Conservation (phyloP, 2,113 vertebrate species). For the Pelodiscus sinensis region DNA sequence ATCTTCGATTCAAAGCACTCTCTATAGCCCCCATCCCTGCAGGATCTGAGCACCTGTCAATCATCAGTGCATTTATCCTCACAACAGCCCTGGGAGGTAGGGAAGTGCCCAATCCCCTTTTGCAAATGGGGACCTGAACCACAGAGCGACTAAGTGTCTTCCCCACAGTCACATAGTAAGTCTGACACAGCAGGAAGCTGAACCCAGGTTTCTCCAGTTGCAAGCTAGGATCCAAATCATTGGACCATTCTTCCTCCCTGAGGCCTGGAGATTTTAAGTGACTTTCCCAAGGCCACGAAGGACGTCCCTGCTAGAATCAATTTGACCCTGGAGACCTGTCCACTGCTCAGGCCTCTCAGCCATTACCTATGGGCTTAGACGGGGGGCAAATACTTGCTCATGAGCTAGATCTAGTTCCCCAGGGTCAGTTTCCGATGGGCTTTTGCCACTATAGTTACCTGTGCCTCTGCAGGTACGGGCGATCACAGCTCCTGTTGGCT, state of each 20-base stretch:
- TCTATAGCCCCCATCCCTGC: neutral
- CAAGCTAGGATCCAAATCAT: neutral
- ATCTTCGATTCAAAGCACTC: neutral
- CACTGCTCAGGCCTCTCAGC: neutral
- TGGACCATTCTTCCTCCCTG: fast-evolving
- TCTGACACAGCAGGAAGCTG: neutral
- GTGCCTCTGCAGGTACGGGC: too few species aligned
- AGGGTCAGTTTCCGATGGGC: too few species aligned
- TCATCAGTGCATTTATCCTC: fast-evolving
- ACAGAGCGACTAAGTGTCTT: fast-evolving
- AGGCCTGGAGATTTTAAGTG: neutral
- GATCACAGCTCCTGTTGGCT: too few species aligned
- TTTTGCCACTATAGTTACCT: too few species aligned
- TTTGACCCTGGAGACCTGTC: neutral
- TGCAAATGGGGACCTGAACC: neutral
- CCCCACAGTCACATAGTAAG: neutral
- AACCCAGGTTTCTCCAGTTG: neutral
- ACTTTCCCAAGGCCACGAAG: neutral
- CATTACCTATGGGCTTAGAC: neutral
- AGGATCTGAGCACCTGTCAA: neutral
- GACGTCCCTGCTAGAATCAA: neutral
- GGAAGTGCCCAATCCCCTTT: neutral
- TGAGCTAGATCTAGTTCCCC: too few species aligned
- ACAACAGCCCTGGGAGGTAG: neutral
- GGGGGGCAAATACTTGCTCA: too few species aligned